Evolutionary conservation across 2,113 vertebrate genomes (phyloP), one percentile per base, ranked within the genome.

Genomic region (Bolborhynchus lineola): DNA sequence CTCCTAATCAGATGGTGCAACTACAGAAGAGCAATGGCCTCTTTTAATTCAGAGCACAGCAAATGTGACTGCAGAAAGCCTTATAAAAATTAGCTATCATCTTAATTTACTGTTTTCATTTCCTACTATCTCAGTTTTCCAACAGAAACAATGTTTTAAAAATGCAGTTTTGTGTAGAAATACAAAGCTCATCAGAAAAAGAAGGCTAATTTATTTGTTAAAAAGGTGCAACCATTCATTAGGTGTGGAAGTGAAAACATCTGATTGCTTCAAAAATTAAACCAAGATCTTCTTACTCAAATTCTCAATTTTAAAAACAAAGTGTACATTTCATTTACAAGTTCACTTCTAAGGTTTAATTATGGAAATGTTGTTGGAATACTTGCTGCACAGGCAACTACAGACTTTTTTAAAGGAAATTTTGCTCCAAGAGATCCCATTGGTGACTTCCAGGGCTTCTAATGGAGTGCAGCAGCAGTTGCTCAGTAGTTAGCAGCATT

Each of bases 401-500:
- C 7, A 35, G 67, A 31, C 26, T 24, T 70, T 46, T 49, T 11
- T 28, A 69, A 59, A 47, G 57, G 55, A 37, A 44, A 25, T 60
- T 83, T 87, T 53, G 23, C 41, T 78, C 26, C 21, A 8, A 53
- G 64, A 75, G 39, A 55, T 55, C 11, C 26, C 12, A 1, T 0
- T 5, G 29, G 63, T 77, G 53, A 46, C 68, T 74, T 70, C 15
- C 46, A 78, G 46, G 28, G 44, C 25, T 76, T 63, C 17, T 14
- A 37, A 37, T 1, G 6, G 69, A 85, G 31, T 12, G 24, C 33
- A 28, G 23, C 2, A 68, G 50, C 26, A 37, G 63, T 49, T 62
- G 55, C 49, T 88, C 86, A n/a, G 60, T 80, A 89, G 69, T 82
- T 49, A 52, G 57, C 63, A 76, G 41, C 95, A 89, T 95, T 89